Base-by-base conservation (phyloP, 1,140 invertebrate species). In the Cydia amplana region DNA sequence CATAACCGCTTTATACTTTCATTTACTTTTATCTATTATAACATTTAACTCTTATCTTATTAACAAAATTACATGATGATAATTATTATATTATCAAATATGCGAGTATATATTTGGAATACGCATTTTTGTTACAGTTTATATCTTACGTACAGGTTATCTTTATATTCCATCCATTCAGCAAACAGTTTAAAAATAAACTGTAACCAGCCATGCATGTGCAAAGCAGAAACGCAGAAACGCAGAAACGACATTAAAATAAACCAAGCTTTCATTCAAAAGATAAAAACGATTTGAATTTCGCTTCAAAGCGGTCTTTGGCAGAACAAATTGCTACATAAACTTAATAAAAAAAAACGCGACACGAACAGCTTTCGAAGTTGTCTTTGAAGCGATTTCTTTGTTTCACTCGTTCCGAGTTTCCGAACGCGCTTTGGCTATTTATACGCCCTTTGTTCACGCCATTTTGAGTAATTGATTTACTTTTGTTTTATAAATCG, bases 301-400 rank as follows among this genome's bases (percentile, higher is more conserved):
- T 18, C 65, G 32, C 65, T 70, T 70, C 32, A 70, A 70, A 70
- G 64, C 64, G 28, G 14, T 36, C 64, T 18, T 55, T 55, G 2
- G 14, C 64, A 18, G 28, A 70, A 20, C 65, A 70, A 70, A 70
- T 70, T 43, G 32, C 32, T 40, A 70, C 65, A 40, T 7, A 70
- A 70, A 36, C 28, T 32, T 36, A 70, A 70, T 70, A 70, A 70
- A 70, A 70, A 70, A 36, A 70, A 70, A 36, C 64, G 25, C 64
- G 16, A 32, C 25, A 64, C 23, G 65, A 43, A 67, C 25, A 23
- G 63, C 25, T 64, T 63, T 25, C 1, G 25, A 14, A 64, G 3
- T 20, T 70, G 28, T 36, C 65, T 70, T 70, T 70, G 65, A 70
- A 70, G 64, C n/a, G 64, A 36, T 28, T 40, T 32, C 65, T 70